phyloP scores from a whole-genome alignment of 92 coral and sea anemone genomes.

The Nematostella vectensis region DNA sequence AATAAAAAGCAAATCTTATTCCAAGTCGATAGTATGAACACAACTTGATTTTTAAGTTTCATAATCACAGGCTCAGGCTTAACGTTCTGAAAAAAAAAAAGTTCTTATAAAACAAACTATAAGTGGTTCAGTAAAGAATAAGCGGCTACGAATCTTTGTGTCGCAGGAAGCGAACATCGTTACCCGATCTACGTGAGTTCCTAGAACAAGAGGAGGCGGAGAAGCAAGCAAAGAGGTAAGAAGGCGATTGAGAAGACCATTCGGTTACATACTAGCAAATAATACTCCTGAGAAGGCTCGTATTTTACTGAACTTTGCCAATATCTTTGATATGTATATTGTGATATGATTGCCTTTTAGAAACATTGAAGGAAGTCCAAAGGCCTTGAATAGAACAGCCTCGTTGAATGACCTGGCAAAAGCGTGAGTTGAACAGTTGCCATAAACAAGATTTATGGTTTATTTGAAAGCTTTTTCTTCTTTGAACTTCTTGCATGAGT shows the following conservation, averaged over 20 bases:
- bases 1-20: no score
- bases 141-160: neutral
- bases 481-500: neutral
- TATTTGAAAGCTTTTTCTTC: neutral
- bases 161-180: constrained; percentile 53
- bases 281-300: neutral
- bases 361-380: constrained; percentile 21
- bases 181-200: constrained; percentile 55
- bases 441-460: neutral
- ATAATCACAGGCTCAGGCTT: no score
- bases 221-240: constrained; percentile 33
- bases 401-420: constrained; percentile 66
- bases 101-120: no score
- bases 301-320: neutral
- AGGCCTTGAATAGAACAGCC: constrained; percentile 32
- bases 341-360: neutral
- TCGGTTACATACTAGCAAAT: neutral
- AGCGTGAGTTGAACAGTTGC: constrained; percentile 28
- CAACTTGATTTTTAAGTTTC: no score
- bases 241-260: neutral
- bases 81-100: no score
- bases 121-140: neutral
- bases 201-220: constrained; percentile 25
- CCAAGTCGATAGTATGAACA: no score
- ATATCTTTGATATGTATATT: no score